Evolutionary conservation across 2,113 vertebrate species (phyloP), one percentile per base, ranked within the genome.

Genomic region (Phalacrocorax brasilianus): DNA sequence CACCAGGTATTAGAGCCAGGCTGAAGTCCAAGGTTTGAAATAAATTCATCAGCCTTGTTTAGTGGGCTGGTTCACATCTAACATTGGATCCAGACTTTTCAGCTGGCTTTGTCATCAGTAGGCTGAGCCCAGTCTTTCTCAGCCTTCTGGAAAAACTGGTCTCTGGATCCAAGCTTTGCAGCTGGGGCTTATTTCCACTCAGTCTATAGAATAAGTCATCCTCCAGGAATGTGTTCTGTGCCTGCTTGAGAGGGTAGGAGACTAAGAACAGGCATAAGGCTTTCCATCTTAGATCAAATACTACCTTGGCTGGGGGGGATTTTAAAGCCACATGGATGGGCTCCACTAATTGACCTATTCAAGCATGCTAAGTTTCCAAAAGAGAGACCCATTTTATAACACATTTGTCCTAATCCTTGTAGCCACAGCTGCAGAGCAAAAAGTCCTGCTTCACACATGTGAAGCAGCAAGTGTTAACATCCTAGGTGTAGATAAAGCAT

Each of bases 131-230:
- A 75, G 42, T 63, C 47, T 58, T 90, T 63, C 75, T 92, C 50
- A 92, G 44, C 55, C 38, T 83, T 83, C 75, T 90, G 79, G 52
- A 88, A 91, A 93, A 91, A 55, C 11, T 86, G 56, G 56, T 86
- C 55, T 83, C 47, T 71, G 35, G 35, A 68, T 93, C 65, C 59
- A 96, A 80, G 28, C 63, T 91, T 73, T 95, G 50, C 72, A 92
- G 79, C 67, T 94, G 67, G 26, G 38, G 28, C n/a, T 93, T 95
- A 93, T 88, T 95, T 96, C 90, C 26, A 63, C 59, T 80, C 71
- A 8, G 56, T 73, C 74, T 91, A 30, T 35, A 76, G 58, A 65
- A 26, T 65, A 94, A 93, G 33, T 86, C 53, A 88, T 66, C 12
- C 20, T 93, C 63, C 26, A 92, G 93, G 78, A 92, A 81, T 68